Evolutionary conservation across 2,888 invertebrate species (phyloP), one percentile per base, ranked within the genome.

Genomic region (Rhamphomyia laevipes): DNA sequence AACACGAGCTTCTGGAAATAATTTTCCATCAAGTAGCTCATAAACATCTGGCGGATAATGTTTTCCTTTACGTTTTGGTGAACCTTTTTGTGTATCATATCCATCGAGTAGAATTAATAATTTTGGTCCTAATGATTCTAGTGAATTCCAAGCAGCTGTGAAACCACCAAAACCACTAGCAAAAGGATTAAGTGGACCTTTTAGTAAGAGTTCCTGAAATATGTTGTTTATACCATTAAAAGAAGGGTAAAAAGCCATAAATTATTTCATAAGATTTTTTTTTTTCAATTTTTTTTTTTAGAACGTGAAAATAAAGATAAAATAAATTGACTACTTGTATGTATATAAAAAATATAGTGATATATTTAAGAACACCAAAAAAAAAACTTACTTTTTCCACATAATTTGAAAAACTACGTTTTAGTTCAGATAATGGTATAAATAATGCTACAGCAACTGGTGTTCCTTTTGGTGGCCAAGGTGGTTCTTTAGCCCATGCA

Each of bases 31-130:
- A 7, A 76, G 60, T 3, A 77, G 63, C 50, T 76, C 74, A 38
- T 69, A 63, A 2, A 74, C 72, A 56, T 76, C 76, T 2, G 70
- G 70, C 16, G 61, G 57, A 27, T 69, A 68, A 23, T 67, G 64
- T 49, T 70, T 61, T n/a, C 68, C 66, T n/a, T 59, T 61, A 2
- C 64, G 61, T 50, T 66, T 66, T 44, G 64, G 64, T 40, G 63
- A 55, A 12, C 63, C 64, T 49, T 61, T 58, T 43, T 58, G 57
- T 43, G 58, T 58, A 57, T 75, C 75, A 58, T 74, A 73, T 1
- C 76, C 76, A 57, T 76, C 76, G 35, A 77, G 62, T 18, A 77
- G 67, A 55, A 77, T 72, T 12, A 76, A 64, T 18, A 76, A 63
- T 27, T 73, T 68, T 33, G 73, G 73, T 48, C 73, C 73, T 46